Evolutionary conservation across 2,888 invertebrate genomes (phyloP).

Genomic region (Synanthedon formicaeformis): DNA sequence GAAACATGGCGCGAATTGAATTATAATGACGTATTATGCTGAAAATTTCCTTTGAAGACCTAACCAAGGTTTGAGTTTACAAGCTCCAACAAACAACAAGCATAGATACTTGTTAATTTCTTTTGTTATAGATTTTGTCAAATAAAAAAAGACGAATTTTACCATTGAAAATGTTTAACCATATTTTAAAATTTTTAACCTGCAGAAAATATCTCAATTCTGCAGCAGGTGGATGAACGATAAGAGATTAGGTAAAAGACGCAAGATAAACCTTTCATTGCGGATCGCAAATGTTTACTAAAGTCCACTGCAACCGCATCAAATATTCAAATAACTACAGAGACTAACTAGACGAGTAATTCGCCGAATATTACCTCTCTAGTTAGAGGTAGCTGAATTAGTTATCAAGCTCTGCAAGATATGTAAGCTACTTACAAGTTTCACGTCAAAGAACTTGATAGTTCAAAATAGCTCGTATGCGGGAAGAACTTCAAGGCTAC

Average conservation of each 20-base stretch:
- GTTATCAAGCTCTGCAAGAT: constrained; percentile 30
- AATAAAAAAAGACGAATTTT: too few relatives aligned
- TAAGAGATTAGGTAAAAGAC: constrained; percentile 12
- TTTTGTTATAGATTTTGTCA: too few relatives aligned
- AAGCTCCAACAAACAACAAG: too few relatives aligned
- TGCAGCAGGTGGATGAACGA: too few relatives aligned
- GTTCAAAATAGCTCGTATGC: constrained; percentile 27
- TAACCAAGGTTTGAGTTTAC: too few relatives aligned
- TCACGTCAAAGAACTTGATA: constrained; percentile 44
- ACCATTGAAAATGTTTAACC: too few relatives aligned
- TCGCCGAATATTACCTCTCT: constrained; percentile 42
- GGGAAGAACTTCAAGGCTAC: too few relatives aligned
- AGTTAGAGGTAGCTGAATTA: constrained; percentile 12
- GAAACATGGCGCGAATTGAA: neutral
- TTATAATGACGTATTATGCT: constrained; percentile 1
- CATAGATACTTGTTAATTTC: too few relatives aligned
- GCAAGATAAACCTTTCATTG: constrained; percentile 58
- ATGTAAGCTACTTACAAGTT: constrained; percentile 63
- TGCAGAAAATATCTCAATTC: too few relatives aligned
- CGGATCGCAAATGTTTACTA: constrained; percentile 59
- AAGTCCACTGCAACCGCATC: constrained; percentile 50
- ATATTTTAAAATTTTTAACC: too few relatives aligned
- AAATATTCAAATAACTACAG: constrained; percentile 63
- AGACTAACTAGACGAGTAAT: constrained; percentile 47
- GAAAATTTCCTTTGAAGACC: too few relatives aligned